phyloP scores from a whole-genome alignment of 1,140 invertebrate species.

The Pygmarrhopalites habei region DNA sequence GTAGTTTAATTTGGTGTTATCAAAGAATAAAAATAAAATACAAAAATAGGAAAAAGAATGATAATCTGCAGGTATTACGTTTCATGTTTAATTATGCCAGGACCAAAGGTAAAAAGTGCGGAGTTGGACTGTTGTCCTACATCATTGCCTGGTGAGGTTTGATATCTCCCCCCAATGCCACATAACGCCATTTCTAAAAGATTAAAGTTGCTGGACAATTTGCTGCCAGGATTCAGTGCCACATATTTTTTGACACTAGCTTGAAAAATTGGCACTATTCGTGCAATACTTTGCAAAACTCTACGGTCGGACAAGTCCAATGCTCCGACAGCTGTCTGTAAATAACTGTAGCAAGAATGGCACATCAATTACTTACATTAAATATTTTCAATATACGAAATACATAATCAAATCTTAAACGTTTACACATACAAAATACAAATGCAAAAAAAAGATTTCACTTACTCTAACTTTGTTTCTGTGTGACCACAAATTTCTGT shows the following conservation, averaged over 20 bases:
- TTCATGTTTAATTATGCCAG: constrained; percentile 1
- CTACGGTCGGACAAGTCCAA: constrained; percentile 23
- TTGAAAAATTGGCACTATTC: constrained; percentile 36
- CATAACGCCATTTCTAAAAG: constrained; percentile 35
- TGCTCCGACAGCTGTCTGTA: constrained; percentile 24
- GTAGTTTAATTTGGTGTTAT: too few species aligned
- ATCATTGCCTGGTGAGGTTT: neutral
- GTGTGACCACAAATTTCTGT: constrained; percentile 27
- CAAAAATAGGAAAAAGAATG: too few species aligned
- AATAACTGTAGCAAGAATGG: constrained; percentile 28
- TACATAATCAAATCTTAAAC: too few species aligned
- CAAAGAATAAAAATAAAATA: too few species aligned
- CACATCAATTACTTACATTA: neutral
- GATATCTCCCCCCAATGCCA: constrained; percentile 19
- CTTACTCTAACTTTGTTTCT: constrained; percentile 35
- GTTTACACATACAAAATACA: too few species aligned
- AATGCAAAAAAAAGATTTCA: constrained; percentile 3
- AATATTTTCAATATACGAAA: neutral
- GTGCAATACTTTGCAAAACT: constrained; percentile 22
- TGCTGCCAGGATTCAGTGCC: constrained; percentile 26
- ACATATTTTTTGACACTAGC: constrained; percentile 20
- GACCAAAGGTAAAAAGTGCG: neutral
- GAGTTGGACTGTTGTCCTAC: neutral
- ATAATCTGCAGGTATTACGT: too few species aligned
- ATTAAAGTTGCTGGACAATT: constrained; percentile 20